Evolutionary conservation across 1,140 invertebrate genomes (phyloP), one percentile per base, ranked within the genome.

Genomic region (Tetramorium parvispinum): DNA sequence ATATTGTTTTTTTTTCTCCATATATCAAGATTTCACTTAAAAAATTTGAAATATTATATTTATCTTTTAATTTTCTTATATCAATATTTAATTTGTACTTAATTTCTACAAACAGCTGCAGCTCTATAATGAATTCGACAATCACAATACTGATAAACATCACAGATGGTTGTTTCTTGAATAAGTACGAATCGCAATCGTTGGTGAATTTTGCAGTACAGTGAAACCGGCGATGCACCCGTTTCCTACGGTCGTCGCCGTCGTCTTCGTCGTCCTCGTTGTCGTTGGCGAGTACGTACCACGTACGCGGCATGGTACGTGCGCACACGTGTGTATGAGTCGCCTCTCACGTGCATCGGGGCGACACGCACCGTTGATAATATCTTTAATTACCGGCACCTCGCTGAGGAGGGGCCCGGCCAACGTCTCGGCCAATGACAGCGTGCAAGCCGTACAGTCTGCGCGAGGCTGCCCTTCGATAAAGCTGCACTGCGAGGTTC

Each of bases 351-450:
- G 71, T 87, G 86, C 73, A 91, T 89, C 90, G 90, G 88, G 91
- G 91, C 91, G 93, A 94, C 93, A 94, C 93, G 93, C 93, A 94
- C 91, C 91, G 88, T 85, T 90, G 94, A 94, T 94, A 94, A 93
- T 94, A 94, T 94, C 94, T 94, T 94, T 94, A 94, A 94, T 94
- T 94, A 93, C 93, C 90, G 66, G 85, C 89, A 91, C 89, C 85
- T 92, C 86, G 82, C 85, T 51, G 68, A 82, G 57, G 59, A 83
- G 77, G 82, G 76, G 76, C 57, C 53, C 88, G 6, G 27, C 37
- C 61, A 46, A 65, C 65, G 85, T 68, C 43, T 65, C 79, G 68
- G 13, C 63, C 88, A 75, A 85, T 78, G 89, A 89, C 88, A 87
- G 71, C 68, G 43, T 73, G 68, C 79, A 83, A 83, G 68, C 55